Conservation (phyloP, 2,797 vertebrate genomes). For the Iguana delicatissima region DNA sequence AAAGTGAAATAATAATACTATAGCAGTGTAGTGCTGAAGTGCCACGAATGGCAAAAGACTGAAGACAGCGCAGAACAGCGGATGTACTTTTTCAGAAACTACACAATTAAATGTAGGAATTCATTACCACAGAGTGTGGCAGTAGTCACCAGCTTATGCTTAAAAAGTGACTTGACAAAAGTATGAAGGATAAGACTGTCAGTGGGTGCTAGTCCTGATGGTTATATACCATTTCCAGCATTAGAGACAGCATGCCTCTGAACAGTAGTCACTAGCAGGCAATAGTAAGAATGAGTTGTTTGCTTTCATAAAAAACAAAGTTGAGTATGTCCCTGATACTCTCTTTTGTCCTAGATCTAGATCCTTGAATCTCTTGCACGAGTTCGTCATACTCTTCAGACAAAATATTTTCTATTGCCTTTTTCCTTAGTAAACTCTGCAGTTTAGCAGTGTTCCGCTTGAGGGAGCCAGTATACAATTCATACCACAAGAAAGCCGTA, state of each 20-base stretch:
- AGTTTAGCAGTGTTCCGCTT: constrained; percentile 62
- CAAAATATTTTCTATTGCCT: background rate
- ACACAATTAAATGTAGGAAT: background rate
- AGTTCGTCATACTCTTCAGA: background rate
- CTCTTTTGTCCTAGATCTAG: background rate
- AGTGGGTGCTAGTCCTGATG: background rate
- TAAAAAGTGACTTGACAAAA: background rate
- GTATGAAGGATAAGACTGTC: background rate
- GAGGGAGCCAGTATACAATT: constrained; percentile 66
- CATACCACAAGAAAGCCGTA: background rate
- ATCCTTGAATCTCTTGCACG: background rate
- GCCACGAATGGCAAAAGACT: background rate
- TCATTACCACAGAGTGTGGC: background rate
- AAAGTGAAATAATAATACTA: no score
- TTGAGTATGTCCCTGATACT: background rate
- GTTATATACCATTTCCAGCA: no score
- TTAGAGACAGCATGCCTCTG: background rate
- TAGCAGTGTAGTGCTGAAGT: no score
- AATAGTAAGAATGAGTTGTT: background rate
- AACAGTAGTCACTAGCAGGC: background rate
- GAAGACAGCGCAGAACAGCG: background rate
- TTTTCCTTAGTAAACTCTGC: constrained; percentile 16
- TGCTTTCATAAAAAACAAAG: background rate
- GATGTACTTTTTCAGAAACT: background rate
- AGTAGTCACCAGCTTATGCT: background rate